Evolutionary conservation across 2,113 vertebrate genomes (phyloP).

Genomic region (Pongo pygmaeus): DNA sequence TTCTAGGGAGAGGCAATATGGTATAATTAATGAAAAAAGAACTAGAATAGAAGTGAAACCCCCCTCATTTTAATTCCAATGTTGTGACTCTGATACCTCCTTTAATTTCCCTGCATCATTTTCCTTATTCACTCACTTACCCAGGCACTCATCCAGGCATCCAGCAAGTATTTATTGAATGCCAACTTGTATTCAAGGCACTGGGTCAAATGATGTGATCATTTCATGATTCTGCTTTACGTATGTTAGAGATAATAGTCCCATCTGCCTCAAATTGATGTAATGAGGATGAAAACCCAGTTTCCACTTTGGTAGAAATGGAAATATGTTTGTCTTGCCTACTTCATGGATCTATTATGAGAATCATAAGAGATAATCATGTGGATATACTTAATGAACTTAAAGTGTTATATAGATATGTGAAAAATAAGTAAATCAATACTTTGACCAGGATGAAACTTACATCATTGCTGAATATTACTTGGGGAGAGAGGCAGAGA

Average conservation of each 20-base stretch:
- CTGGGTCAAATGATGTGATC: not conserved
- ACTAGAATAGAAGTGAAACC: not conserved
- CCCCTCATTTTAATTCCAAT: slow-evolving; percentile 36
- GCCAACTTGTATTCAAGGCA: not conserved
- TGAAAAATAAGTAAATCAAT: not conserved
- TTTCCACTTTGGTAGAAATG: not conserved
- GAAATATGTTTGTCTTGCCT: not conserved
- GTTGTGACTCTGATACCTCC: not conserved
- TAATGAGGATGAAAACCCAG: not conserved
- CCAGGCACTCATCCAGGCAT: not conserved
- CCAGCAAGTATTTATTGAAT: not conserved
- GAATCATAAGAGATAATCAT: slow-evolving; percentile 5
- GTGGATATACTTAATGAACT: not conserved
- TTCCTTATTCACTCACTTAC: not conserved
- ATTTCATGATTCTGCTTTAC: not conserved
- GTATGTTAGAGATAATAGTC: not conserved
- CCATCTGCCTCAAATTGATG: not conserved
- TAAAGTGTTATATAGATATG: not conserved
- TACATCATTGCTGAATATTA: not conserved
- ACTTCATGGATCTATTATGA: not conserved
- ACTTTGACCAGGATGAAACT: not conserved
- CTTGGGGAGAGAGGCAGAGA: not conserved
- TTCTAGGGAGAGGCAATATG: slow-evolving; percentile 40
- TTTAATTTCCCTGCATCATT: not conserved
- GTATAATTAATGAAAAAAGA: not conserved